Evolutionary conservation across 2,113 vertebrate genomes (phyloP).

Genomic region (Lipotes vexillifer): DNA sequence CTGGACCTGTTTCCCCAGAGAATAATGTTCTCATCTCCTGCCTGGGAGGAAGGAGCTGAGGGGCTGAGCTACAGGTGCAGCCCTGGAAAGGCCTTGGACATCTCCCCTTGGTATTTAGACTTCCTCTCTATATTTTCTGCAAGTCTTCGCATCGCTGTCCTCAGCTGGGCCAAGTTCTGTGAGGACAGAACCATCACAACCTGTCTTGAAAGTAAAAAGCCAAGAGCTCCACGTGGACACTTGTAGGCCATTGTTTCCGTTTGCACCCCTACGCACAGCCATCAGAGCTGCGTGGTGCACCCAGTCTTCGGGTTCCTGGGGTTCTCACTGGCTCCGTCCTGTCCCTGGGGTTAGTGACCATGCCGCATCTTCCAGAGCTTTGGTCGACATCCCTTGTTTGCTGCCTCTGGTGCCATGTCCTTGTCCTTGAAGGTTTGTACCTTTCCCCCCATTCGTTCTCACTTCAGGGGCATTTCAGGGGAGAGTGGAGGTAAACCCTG

Average conservation of each 20-base stretch:
- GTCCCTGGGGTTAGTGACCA: not conserved
- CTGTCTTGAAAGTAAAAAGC: not conserved
- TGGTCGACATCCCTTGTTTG: not conserved
- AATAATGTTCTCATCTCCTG: not conserved
- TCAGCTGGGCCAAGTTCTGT: not conserved
- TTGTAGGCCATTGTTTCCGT: fast-evolving
- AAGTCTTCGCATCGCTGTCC: not conserved
- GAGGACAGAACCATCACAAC: not conserved
- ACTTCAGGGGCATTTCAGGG: not conserved
- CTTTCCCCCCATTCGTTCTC: not conserved
- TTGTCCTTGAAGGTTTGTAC: not conserved
- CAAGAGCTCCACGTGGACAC: fast-evolving
- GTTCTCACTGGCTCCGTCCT: not conserved
- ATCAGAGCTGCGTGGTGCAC: fast-evolving
- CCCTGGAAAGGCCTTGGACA: not conserved
- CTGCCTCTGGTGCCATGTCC: not conserved
- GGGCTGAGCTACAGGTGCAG: not conserved
- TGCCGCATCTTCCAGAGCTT: not conserved
- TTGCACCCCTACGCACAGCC: not conserved
- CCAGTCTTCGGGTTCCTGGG: not conserved
- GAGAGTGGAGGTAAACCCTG: not conserved
- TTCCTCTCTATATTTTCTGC: not conserved
- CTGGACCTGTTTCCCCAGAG: not conserved
- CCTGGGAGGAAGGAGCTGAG: not conserved
- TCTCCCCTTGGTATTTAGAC: fast-evolving